Evolutionary conservation across 2,113 vertebrate genomes (phyloP).

Genomic region (Herpetotheres cachinnans): DNA sequence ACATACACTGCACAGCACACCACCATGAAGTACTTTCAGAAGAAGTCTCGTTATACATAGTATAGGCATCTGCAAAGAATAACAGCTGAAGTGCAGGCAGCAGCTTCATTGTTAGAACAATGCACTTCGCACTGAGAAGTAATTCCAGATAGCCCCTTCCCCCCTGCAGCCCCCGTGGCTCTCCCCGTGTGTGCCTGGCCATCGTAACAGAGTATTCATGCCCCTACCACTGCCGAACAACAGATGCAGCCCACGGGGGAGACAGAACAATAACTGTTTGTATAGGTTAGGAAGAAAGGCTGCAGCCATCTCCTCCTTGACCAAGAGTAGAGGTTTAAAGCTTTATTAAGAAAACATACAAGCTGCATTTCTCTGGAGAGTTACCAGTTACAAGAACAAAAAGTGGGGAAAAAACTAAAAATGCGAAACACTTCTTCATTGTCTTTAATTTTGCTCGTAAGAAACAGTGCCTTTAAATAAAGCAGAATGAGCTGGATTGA

Average conservation of each 20-base stretch:
- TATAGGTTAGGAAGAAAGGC: background rate
- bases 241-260: background rate
- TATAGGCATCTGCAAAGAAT: background rate
- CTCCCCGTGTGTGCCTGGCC: background rate
- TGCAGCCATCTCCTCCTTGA: background rate
- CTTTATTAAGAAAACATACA: background rate
- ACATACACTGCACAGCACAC: background rate
- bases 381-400: background rate
- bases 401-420: accelerated
- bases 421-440: background rate
- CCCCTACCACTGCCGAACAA: background rate
- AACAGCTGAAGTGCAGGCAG: background rate
- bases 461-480: background rate
- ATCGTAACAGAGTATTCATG: background rate
- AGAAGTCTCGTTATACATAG: background rate
- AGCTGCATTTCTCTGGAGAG: background rate
- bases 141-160: background rate
- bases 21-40: background rate
- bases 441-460: background rate
- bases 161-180: accelerated
- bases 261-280: background rate
- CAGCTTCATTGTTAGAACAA: conserved; percentile 18
- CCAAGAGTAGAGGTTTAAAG: background rate
- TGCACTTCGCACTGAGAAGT: background rate
- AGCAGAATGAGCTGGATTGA: background rate